Evolutionary conservation across 2,888 invertebrate genomes (phyloP), one percentile per base, ranked within the genome.

Genomic region (Standfussiana lucernea): DNA sequence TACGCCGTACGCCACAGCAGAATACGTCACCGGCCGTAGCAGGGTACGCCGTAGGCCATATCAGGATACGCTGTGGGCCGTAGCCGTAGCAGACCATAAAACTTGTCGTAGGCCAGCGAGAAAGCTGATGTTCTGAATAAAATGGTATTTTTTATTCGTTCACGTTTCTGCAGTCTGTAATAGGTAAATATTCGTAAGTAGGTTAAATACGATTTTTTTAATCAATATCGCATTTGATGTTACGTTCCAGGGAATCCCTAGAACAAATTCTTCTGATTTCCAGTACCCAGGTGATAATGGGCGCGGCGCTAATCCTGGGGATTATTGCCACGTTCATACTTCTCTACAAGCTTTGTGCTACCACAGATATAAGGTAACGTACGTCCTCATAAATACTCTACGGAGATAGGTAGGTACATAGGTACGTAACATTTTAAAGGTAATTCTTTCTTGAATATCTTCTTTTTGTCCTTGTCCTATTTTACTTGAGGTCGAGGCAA

Each of bases 251-350:
- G 83, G 95, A 96, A 72, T 88, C 93, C n/a, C 88, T 95, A 77
- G 95, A 96, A 82, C 95, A 96, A 85, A 93, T 96, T 73, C 88
- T 96, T 69, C 88, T 97, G 82, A 91, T 96, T 72, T 95, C 96
- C 53, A 95, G 94, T 67, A 95, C 96, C 37, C 97, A 97, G 86
- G 94, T 97, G 70, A 94, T 96, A n/a, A 96, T 97, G 96, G 96
- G 95, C 2, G 93, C 93, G 0, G 95, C 95, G 2, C 90, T 97
- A 15, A 91, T 97, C 10, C 92, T 97, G 53, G 97, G 96, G 45
- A 94, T 97, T 56, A 91, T 97, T 35, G 96, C 95, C 13, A 95
- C 96, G 1, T 95, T 97, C 74, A 88, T 95, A 70, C 89, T 97
- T 32, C 90, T 97, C 7, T 96, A 95, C 86, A 96, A 96, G 88